Base-by-base conservation (phyloP, 2,888 invertebrate genomes). In the Pelosia muscerda region DNA sequence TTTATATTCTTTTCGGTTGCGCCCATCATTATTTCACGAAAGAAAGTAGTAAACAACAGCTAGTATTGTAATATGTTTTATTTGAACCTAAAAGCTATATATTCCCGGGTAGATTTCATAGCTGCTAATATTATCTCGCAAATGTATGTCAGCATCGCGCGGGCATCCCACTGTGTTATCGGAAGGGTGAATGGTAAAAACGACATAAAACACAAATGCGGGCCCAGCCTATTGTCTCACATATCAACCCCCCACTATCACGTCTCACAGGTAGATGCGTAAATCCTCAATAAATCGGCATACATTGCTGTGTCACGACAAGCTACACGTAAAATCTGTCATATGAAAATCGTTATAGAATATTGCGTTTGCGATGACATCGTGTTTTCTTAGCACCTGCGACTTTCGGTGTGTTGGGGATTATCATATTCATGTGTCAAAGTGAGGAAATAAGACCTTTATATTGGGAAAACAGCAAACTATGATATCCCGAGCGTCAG, bases 401-500 rank as follows among this genome's bases (percentile, higher is more conserved):
- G 78, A 78, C 79, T 77, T 78, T 74, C 71, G 71, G 81, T 79
- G 74, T 83, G 76, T 81, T 84, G 63, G 74, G 78, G 84, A 86
- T 86, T 86, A 86, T 82, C 84, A 85, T 87, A 84, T 85, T 82
- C 82, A 82, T 81, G 81, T 84, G 81, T 80, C 83, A 83, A 81
- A 71, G 65, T 57, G 63, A 64, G 63, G 69, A 71, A 75, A 80
- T 81, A 80, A 83, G 78, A 78, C 80, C 75, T 72, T 65, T 74
- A 74, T 81, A 83, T 82, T 82, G 79, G 71, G 62, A 76, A 79
- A 79, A 78, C 68, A 72, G 65, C 38, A 23, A 77, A 75, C 72
- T 76, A 72, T 66, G 66, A 73, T 76, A 72, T 71, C 22, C 55
- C 38, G 28, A 62, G 53, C 63, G 53, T 57, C 38, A 63, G 57